Base-by-base conservation (phyloP, 1,140 invertebrate genomes). In the Reticulitermes speratus region DNA sequence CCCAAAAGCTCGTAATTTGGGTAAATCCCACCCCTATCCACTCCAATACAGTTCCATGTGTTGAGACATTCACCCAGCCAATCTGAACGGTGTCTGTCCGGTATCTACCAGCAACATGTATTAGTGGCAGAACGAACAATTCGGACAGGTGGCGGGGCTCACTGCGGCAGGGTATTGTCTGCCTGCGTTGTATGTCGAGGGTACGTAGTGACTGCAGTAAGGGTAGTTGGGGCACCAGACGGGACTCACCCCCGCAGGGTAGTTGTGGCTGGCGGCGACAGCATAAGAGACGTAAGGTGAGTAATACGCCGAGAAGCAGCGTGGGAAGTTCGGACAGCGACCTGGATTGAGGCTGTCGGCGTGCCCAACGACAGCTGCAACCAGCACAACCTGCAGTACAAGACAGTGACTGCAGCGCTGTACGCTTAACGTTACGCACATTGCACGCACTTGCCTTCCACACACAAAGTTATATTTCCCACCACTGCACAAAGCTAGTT, bases 261-360 rank as follows among this genome's bases (percentile, higher is more conserved):
- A 69, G 65, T 69, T 69, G 65, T 69, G 25, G 23, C 5, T 12
- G 7, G 65, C 65, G 3, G 65, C 65, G 2, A 25, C 65, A 14
- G 65, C 65, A 30, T 75, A 30, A 25, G 65, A 25, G 8, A 30
- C 65, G 12, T 75, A 75, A 5, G 25, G 25, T 8, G 65, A 12
- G 25, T 25, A 6, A 11, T 30, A 25, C 6, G 65, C 65, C 0
- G 65, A 75, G 65, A 30, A 11, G n/a, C 93, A 93, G 91, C 92
- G 93, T 1, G 93, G 93, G 89, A 93, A 93, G 91, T 93, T 94
- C 87, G 93, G 93, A 90, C 93, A 94, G 69, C 91, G 89, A 19
- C 92, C 91, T 6, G 93, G 90, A 87, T 91, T 91, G 86, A 93
- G 90, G 88, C 91, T 90, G 52, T 89, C 89, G 23, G 90, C 90